phyloP scores from a whole-genome alignment of 2,113 vertebrate genomes.

The Lamprotornis superbus region DNA sequence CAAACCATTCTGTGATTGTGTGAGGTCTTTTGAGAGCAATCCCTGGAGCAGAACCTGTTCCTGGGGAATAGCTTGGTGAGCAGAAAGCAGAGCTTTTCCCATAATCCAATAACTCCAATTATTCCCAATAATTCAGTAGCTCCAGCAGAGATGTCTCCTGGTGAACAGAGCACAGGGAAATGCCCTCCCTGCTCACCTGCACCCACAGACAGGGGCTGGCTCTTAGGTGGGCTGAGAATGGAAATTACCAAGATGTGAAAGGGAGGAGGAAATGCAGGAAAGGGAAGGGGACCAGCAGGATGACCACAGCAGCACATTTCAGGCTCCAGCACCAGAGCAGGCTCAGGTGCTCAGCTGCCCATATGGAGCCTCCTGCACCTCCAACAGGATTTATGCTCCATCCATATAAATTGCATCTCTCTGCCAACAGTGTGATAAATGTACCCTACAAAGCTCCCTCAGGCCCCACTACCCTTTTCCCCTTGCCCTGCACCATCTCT shows the following conservation, averaged over 20 bases:
- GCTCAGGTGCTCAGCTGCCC: neutral
- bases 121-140: neutral
- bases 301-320: neutral
- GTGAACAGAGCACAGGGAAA: neutral
- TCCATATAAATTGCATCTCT: slow-evolving; percentile 34
- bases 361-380: neutral
- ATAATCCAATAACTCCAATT: neutral
- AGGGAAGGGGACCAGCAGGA: neutral
- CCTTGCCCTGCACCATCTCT: slow-evolving; percentile 10
- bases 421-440: slow-evolving; percentile 17
- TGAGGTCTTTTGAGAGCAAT: neutral
- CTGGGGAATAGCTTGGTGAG: neutral
- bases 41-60: neutral
- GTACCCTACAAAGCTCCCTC: slow-evolving; percentile 15
- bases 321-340: neutral
- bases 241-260: neutral
- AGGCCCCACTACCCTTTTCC: slow-evolving; percentile 20
- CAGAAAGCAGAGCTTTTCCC: neutral
- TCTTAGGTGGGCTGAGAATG: neutral
- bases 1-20: neutral
- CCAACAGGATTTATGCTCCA: neutral
- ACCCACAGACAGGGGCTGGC: neutral
- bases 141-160: neutral
- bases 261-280: neutral
- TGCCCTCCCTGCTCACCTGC: neutral